These are phyloP conservation scores for Sepiola atlantica DNA, from an alignment of 2,888 invertebrate species.

Conservation along the genomic window DNA sequence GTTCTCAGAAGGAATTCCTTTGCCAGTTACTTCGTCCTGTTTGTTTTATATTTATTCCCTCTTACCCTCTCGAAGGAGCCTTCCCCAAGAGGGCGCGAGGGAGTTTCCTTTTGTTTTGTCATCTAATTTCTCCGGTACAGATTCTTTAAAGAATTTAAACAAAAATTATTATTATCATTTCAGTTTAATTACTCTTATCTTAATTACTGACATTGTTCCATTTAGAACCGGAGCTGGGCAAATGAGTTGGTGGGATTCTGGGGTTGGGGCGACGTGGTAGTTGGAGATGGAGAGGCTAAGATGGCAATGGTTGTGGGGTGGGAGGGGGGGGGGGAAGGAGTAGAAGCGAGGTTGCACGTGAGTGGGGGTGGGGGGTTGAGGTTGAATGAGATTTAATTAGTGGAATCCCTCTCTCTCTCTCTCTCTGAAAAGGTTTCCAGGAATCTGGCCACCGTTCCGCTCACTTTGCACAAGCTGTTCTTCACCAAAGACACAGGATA, in stretches of 20 bases:
- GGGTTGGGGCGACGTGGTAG: no score
- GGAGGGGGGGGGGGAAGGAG: not conserved
- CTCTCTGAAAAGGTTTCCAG: not conserved
- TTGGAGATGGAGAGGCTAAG: no score
- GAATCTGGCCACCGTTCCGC: not conserved
- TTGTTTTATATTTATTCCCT: not conserved
- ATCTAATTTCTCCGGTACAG: not conserved
- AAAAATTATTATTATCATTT: not conserved
- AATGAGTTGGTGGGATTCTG: not conserved
- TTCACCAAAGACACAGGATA: not conserved
- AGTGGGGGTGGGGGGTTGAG: not conserved
- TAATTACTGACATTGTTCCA: constrained; percentile 19
- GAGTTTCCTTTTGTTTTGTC: no score
- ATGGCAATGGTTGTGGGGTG: not conserved
- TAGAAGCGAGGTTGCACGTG: not conserved
- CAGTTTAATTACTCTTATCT: constrained; percentile 12
- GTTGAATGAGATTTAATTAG: not conserved
- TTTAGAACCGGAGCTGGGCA: not conserved
- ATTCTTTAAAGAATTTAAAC: not conserved
- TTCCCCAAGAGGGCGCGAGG: not conserved
- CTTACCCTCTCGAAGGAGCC: no score
- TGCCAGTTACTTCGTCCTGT: not conserved
- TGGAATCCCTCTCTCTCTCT: not conserved
- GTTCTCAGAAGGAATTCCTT: not conserved
- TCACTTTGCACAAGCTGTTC: not conserved